These are phyloP conservation scores for Eudemis profundana DNA, from an alignment of 2,888 invertebrate genomes.

Conservation along the genomic window DNA sequence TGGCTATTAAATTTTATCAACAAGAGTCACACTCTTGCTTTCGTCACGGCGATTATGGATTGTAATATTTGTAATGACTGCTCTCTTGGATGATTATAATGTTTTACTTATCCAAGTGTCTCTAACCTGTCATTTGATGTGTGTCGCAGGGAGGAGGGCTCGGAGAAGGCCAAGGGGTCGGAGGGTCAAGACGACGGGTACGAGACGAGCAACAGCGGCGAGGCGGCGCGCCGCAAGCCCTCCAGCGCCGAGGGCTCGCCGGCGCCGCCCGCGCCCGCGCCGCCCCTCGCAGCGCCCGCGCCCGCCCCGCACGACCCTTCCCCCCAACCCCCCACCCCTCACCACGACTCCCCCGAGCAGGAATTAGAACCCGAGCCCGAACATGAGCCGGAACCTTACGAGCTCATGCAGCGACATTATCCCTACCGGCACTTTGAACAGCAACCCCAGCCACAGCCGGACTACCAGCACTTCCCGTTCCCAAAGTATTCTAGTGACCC, in stretches of 20 bases:
- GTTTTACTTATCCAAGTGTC: too few species aligned
- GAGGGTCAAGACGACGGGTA: conserved; percentile 96
- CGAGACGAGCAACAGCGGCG: conserved; percentile 91
- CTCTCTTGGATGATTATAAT: too few species aligned
- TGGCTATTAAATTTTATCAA: too few species aligned
- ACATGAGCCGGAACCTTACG: conserved; percentile 52
- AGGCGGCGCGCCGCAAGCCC: conserved; percentile 79
- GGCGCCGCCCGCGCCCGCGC: conserved; percentile 56
- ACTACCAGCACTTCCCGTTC: conserved; percentile 76
- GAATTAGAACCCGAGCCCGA: conserved; percentile 54
- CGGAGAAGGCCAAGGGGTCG: conserved; percentile 84
- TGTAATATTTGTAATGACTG: too few species aligned
- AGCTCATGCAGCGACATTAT: conserved; percentile 42
- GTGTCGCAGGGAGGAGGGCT: conserved; percentile 76
- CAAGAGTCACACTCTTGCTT: too few species aligned
- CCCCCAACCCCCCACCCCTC: conserved; percentile 59
- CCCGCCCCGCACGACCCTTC: conserved; percentile 55
- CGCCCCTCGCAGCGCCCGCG: conserved; percentile 59
- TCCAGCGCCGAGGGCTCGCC: conserved; percentile 58
- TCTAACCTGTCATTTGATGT: conserved; percentile 19
- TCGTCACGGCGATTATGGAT: too few species aligned
- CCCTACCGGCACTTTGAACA: conserved; percentile 64
- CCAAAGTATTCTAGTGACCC: conserved; percentile 72
- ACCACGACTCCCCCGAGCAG: conserved; percentile 58
- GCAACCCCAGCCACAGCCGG: conserved; percentile 50